phyloP scores from a whole-genome alignment of 2,113 vertebrate genomes.

The Gyps fulvus region DNA sequence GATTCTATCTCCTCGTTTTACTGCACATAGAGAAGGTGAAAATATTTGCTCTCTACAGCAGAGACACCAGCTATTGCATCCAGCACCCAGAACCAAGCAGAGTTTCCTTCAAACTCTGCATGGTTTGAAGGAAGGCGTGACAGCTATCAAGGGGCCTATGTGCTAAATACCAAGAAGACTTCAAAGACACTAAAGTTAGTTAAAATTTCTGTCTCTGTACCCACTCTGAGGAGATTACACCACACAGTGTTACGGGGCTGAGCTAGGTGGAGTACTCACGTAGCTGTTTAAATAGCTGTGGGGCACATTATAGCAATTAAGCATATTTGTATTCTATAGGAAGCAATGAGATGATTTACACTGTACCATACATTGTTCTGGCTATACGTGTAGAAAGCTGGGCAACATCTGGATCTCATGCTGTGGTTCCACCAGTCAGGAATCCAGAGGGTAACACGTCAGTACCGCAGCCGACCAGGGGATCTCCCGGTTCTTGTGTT shows the following conservation, averaged over 20 bases:
- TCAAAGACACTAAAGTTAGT: background rate
- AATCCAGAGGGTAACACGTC: background rate
- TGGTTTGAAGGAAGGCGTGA: background rate
- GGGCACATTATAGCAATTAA: background rate
- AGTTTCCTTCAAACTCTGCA: background rate
- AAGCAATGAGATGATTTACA: background rate
- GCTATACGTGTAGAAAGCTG: background rate
- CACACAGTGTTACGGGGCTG: background rate
- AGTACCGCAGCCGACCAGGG: rapidly evolving
- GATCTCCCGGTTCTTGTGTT: background rate
- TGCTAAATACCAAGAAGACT: background rate
- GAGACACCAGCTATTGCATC: background rate
- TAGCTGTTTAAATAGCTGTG: background rate
- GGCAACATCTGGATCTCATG: background rate
- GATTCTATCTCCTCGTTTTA: background rate
- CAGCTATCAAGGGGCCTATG: background rate
- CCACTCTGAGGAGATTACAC: background rate
- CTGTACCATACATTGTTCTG: background rate
- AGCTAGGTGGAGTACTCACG: background rate
- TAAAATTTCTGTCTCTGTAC: background rate
- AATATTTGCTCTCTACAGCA: background rate
- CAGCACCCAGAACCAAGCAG: background rate
- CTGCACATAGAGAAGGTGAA: background rate
- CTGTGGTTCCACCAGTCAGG: background rate
- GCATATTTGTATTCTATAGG: background rate